phyloP scores from a whole-genome alignment of 2,888 invertebrate genomes.

The Lasius platythorax region DNA sequence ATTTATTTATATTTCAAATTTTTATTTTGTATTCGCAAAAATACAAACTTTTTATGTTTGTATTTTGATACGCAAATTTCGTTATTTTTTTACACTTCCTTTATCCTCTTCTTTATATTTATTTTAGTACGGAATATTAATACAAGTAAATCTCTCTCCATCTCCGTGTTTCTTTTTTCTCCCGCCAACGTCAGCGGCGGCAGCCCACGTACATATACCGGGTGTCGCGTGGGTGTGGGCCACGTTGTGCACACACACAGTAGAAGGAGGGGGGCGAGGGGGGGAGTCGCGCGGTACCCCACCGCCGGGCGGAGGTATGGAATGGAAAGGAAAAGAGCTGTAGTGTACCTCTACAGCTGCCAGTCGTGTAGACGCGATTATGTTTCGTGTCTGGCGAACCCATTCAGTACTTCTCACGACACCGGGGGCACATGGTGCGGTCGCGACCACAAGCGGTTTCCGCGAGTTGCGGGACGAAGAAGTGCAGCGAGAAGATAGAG shows the following conservation, averaged over 20 bases:
- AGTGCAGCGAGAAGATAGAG: slow-evolving; percentile 18
- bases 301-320: slow-evolving; percentile 66
- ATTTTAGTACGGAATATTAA: neutral
- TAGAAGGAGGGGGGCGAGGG: slow-evolving; percentile 19
- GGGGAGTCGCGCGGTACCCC: slow-evolving; percentile 62
- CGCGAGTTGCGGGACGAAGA: slow-evolving; percentile 24
- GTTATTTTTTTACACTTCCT: neutral
- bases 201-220: slow-evolving; percentile 69
- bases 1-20: neutral
- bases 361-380: slow-evolving; percentile 79
- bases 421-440: slow-evolving; percentile 71
- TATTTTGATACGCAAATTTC: neutral
- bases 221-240: slow-evolving; percentile 73
- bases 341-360: slow-evolving; percentile 77
- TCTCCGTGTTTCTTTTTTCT: neutral
- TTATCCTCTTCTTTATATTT: neutral
- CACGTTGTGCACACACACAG: slow-evolving; percentile 56
- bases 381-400: slow-evolving; percentile 77
- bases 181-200: slow-evolving; percentile 62
- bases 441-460: slow-evolving; percentile 43
- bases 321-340: slow-evolving; percentile 81
- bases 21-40: neutral
- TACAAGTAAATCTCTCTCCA: slow-evolving; percentile 19
- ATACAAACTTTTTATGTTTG: neutral
- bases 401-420: slow-evolving; percentile 82